Base-by-base conservation (phyloP, 2,113 vertebrate genomes). In the Oxygymnocypris stewartii region DNA sequence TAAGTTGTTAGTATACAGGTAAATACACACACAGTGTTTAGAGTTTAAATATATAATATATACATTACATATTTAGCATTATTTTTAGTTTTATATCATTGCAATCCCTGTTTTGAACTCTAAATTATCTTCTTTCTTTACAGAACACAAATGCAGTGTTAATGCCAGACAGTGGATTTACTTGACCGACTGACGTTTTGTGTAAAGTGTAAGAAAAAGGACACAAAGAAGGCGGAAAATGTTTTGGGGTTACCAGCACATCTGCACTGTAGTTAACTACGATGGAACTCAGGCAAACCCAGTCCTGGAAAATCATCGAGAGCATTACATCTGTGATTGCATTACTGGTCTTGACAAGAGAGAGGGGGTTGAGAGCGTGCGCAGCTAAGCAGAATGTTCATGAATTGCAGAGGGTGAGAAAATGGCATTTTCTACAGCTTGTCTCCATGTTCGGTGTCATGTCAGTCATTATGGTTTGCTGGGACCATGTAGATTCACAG, bases 361-460 rank as follows among this genome's bases (percentile, higher is more conserved):
- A 67, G 65, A 37, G 37, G 25, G 63, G 7, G 28, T 31, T 80
- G 54, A 28, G 54, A 23, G 25, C 37, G 37, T 28, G 65, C 78
- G 89, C 69, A 87, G 47, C 31, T 16, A n/a, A 85, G 80, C 94
- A 94, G 90, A 93, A 97, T 97, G 97, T 96, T 96, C 87, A 69
- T 96, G 82, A 95, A 94, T 90, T 91, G 94, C 79, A 96, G 97
- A 76, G 94, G 90, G 93, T 97, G 37, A 95, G 86, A 89, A 98
- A 95, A 95, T 93, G 94, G 84, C 95, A 96, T 88, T 95, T 95
- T 87, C 77, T 97, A 77, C 96, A 94, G 59, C 81, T 99, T 69
- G 88, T 95, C 92, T 94, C 93, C 25, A 95, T 94, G 37, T 95
- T 95, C 91, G 96, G 97, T 86, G 67, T 96, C 85, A 76, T 97